Conservation (phyloP, 2,113 vertebrate genomes). For the Circaetus cinerascens region DNA sequence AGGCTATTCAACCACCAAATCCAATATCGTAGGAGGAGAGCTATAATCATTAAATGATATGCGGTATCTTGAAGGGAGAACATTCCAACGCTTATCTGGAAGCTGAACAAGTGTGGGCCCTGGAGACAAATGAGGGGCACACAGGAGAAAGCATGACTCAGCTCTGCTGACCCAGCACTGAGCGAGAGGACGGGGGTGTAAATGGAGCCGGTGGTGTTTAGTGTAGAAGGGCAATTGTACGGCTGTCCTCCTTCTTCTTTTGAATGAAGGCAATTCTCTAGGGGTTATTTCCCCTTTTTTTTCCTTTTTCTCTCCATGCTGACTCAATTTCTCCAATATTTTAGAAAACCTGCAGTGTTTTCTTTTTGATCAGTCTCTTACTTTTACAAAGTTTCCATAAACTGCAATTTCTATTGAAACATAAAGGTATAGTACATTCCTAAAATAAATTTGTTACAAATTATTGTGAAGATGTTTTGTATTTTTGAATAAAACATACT, state of each 20-base stretch:
- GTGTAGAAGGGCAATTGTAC: background rate
- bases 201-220: background rate
- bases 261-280: background rate
- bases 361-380: background rate
- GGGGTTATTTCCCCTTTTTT: background rate
- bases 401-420: background rate
- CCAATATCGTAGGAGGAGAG: background rate
- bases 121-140: background rate
- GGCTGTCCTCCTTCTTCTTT: background rate
- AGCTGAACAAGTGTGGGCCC: background rate
- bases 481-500: background rate
- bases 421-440: background rate
- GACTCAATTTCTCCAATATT: background rate
- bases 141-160: rapidly evolving
- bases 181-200: rapidly evolving
- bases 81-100: background rate
- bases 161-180: background rate
- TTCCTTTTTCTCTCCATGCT: background rate
- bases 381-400: background rate
- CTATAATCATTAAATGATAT: background rate
- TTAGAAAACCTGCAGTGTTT: background rate
- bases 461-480: background rate
- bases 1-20: background rate
- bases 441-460: background rate
- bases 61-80: background rate